Conservation (phyloP, 2,113 vertebrate species). For the Amazona vittata region DNA sequence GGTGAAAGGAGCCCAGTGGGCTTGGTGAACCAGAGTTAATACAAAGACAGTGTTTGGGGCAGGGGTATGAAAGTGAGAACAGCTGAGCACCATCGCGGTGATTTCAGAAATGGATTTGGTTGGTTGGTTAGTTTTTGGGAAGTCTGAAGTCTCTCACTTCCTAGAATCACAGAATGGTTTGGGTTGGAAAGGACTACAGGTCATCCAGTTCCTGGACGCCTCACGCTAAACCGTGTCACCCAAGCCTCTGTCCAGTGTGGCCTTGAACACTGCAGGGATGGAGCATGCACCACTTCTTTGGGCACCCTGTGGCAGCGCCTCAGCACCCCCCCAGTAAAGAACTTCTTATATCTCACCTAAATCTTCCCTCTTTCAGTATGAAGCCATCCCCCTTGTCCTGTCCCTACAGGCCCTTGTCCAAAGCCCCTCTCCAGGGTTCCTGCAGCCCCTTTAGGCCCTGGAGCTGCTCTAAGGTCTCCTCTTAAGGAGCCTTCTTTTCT, state of each 20-base stretch:
- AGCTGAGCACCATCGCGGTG: neutral
- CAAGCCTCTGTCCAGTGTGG: too few species aligned
- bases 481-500: neutral
- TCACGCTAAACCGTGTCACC: neutral
- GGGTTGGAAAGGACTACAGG: neutral
- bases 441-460: too few species aligned
- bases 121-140: neutral
- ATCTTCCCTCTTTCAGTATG: too few species aligned
- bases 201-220: neutral
- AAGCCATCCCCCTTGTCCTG: too few species aligned
- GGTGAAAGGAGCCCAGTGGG: neutral
- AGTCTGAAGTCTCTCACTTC: neutral
- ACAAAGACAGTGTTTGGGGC: neutral
- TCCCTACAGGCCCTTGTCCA: too few species aligned
- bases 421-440: too few species aligned
- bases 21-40: constrained; percentile 22
- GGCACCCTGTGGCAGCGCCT: too few species aligned
- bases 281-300: too few species aligned
- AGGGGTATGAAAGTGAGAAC: neutral
- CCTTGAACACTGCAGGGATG: too few species aligned
- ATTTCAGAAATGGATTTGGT: neutral
- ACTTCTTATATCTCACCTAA: too few species aligned
- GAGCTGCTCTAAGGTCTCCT: too few species aligned
- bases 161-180: neutral
- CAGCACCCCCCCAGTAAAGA: too few species aligned